These are phyloP conservation scores for Hormiphora californensis DNA, from an alignment of 37 sponge, comb jelly and placozoan genomes.

Conservation along the genomic window DNA sequence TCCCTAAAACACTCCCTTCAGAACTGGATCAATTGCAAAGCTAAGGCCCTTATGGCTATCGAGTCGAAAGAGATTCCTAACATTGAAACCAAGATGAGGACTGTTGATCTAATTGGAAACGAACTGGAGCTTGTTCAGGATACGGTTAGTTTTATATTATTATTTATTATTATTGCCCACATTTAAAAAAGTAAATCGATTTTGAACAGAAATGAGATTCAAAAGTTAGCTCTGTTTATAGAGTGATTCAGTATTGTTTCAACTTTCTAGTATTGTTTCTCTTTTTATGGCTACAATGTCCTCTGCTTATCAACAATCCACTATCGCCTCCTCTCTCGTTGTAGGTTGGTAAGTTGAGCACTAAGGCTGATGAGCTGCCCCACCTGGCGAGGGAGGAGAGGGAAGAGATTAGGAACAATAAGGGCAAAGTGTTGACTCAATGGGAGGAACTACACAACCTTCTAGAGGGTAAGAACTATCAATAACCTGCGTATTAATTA, in stretches of 20 bases:
- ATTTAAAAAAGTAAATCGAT: no score
- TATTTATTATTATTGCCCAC: no score
- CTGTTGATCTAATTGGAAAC: neutral
- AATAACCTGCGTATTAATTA: neutral
- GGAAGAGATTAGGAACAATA: neutral
- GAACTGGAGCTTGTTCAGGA: neutral
- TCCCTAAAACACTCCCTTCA: neutral
- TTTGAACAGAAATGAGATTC: no score
- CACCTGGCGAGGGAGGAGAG: neutral
- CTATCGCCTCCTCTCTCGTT: no score
- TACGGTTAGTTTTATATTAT: neutral
- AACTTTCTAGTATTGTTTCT: no score
- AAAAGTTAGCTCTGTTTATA: no score
- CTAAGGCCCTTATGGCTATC: neutral
- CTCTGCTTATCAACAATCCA: no score
- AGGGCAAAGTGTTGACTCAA: neutral
- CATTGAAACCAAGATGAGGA: constrained; percentile 5
- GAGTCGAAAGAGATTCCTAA: neutral
- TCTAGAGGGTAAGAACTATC: neutral
- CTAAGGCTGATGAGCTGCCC: neutral
- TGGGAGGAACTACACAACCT: neutral
- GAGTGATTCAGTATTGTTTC: no score
- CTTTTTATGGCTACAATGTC: no score
- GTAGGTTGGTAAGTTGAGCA: neutral
- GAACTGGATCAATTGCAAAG: constrained; percentile 19